Evolutionary conservation across 2,888 invertebrate species (phyloP), one percentile per base, ranked within the genome.

Genomic region (Bursaphelenchus okinawaensis): DNA sequence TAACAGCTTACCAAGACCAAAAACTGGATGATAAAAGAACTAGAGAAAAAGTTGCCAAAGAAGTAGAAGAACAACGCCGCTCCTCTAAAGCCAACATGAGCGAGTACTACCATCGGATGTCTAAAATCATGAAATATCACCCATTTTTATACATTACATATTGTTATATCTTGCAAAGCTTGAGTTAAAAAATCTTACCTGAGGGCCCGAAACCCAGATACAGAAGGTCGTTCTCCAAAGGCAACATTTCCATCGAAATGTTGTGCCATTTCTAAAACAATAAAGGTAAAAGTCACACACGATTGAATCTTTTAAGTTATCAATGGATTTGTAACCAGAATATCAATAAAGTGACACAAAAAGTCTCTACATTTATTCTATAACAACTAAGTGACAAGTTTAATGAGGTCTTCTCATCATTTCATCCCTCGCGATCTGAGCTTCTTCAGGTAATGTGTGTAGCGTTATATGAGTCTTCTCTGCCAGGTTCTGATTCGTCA

Each of bases 21-120:
- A 85, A 98, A 98, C 85, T 90, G 92, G n/a, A 91, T 89, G 70
- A 98, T 93, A 84, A 95, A 98, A 73, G 92, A 92, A 80, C 88
- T 88, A 1, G 90, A 90, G 85, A 95, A 92, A 88, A 88, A 89
- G 7, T 90, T 90, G 80, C 94, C 93, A 52, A 98, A 87, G 71
- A 96, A 87, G 84, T 96, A 99, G 20, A 90, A 88, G 28, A 92
- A 84, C 23, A 98, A 72, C 27, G 96, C 90, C 3, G 83, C 78
- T 16, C 78, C 74, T 0, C 94, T 89, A 85, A 98, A 98, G 69
- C 89, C 87, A 71, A 96, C 31, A 61, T 80, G 81, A 7, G 80
- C 71, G 12, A 80, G 56, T 9, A 78, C 80, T 12, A 80, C 70
- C n/a, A 73, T 57, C 31, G 79, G 79, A 50, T 79, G 75, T 52